Evolutionary conservation across 2,797 vertebrate genomes (phyloP), one percentile per base, ranked within the genome.

Genomic region (Danio albolineatus): DNA sequence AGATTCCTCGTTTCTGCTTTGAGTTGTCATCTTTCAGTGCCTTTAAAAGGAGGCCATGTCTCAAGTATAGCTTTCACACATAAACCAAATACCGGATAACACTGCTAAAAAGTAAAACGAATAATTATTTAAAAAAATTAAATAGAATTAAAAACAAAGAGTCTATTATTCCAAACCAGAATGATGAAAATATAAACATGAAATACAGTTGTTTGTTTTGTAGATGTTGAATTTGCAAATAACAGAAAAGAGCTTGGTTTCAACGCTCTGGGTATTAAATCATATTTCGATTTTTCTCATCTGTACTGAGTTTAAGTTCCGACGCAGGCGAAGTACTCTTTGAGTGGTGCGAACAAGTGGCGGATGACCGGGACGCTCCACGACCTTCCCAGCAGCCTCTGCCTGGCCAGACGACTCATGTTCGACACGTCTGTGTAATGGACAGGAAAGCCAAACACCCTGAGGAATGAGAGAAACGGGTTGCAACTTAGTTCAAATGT

Each of bases 401-500:
- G 98, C 89, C 97, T 95, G 49, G 96, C 97, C 94, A 99, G 94
- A 82, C 97, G 96, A 93, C 98, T 98, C 98, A 99, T 99, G 94
- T 99, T 99, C 92, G 97, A 99, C 87, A 99, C 97, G 39, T 99
- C 98, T 0, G 97, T 99, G 89, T 99, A 99, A 92, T 99, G 97
- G 90, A 97, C 96, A 7, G 97, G 97, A 90, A 99, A 99, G 84
- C 97, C 97, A 10, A 99, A 99, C 69, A 98, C 91, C 95, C 97
- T 98, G 91, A 0, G 73, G n/a, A 73, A 49, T 9, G 69, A 39
- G 14, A 66, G 48, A 77, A 19, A 65, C 10, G 16, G 14, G 56
- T 10, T 77, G 13, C 44, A 44, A 62, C 44, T 66, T 28, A 13
- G 48, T 39, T 53, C 9, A 49, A 67, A 67, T 36, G 44, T 36